A percentile compares a stretch with the other conserved stretches of the same genome.
Conservation (phyloP, 2,113 vertebrate genomes). For the Aleadryas rufinucha region DNA sequence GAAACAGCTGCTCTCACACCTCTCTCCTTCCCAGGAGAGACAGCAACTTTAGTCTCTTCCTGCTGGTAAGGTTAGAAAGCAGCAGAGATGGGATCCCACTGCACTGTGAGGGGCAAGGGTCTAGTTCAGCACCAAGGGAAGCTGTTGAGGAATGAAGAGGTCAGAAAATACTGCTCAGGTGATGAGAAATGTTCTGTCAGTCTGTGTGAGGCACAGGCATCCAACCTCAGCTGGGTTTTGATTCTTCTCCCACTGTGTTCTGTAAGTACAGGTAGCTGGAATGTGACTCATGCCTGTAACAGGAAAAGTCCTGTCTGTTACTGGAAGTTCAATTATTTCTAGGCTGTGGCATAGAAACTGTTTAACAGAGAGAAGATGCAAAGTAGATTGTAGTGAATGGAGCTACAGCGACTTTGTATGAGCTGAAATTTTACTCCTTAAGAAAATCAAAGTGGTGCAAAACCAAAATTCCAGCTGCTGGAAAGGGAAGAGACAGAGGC, state of each 20-base stretch:
- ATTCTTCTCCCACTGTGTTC: background rate
- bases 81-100: background rate
- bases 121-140: background rate
- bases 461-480: background rate
- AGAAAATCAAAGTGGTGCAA: background rate
- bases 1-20: background rate
- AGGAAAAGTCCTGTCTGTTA: background rate
- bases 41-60: background rate
- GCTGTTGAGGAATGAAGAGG: background rate
- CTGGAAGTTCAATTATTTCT: background rate
- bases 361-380: background rate
- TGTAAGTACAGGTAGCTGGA: background rate
- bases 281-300: background rate
- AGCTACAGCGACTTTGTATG: background rate
- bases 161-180: background rate
- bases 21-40: background rate
- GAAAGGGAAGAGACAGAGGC: background rate
- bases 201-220: background rate
- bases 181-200: background rate
- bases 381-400: background rate
- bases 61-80: background rate
- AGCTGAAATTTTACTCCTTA: background rate
- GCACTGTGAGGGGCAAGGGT: rapidly evolving
- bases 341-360: background rate
- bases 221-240: background rate